Base-by-base conservation (phyloP, 2,888 invertebrate species). In the Cerceris ruficornis region DNA sequence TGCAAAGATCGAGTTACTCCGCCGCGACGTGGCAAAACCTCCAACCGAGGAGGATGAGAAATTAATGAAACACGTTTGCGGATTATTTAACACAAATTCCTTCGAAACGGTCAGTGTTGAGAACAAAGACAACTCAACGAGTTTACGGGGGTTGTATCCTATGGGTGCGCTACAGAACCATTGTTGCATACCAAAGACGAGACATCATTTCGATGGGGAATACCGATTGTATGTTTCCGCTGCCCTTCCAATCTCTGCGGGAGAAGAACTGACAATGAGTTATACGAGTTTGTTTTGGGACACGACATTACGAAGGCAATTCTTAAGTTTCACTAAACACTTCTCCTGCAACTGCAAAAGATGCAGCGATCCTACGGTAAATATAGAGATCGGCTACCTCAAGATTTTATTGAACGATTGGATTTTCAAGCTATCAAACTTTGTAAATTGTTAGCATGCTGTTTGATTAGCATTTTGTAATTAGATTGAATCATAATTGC, bases 241-340 rank as follows among this genome's bases (percentile, higher is more conserved):
- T 1, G 93, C 94, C 0, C 93, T 93, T 71, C 92, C 93, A 7
- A 96, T 96, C 76, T 89, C 91, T 60, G 93, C 93, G 71, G 95
- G 95, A 28, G 90, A 93, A 9, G 96, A 96, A 92, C 93, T 96
- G 77, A 95, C 94, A 62, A 94, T 95, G 65, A 94, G 95, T 58
- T 96, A 96, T 87, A 94, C 95, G 0, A 94, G 95, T 72, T 86
- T 95, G 39, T 91, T 95, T 58, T 96, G 96, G 96, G 95, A 95
- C 50, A 96, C 96, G 0, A 93, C 94, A 5, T 93, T 95, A 13
- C 93, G 96, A 69, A 93, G 95, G 13, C 93, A 94, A 49, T 94
- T 95, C 88, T 92, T 96, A 17, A 92, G 92, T 79, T 93, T 93
- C 84, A 95, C 96, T 0, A 96, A 96, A 92, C 95, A 95, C 90